These are phyloP conservation scores for Eurosta solidaginis DNA, from an alignment of 1,140 invertebrate species.

Conservation along the genomic window DNA sequence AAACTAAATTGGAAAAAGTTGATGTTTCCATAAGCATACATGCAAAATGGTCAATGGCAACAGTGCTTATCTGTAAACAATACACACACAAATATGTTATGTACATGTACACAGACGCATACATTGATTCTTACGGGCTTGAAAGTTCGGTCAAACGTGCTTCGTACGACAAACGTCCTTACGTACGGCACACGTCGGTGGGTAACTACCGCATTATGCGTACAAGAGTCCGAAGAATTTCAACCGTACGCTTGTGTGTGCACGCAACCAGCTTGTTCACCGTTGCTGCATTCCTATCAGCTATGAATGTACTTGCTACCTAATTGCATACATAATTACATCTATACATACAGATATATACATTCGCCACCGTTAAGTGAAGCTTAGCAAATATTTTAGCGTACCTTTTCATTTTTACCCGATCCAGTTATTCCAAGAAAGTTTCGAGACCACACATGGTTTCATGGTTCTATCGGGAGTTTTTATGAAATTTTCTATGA, in stretches of 20 bases:
- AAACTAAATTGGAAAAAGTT: no score
- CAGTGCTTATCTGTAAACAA: no score
- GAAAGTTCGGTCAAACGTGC: no score
- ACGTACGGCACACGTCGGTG: no score
- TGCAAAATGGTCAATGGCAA: no score
- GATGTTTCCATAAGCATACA: no score
- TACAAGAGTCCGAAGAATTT: no score
- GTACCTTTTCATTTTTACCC: no score
- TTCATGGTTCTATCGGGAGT: background rate
- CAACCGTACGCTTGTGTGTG: background rate
- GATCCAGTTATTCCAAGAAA: background rate
- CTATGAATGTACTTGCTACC: background rate
- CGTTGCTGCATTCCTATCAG: background rate
- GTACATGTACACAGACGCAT: no score
- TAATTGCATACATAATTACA: background rate
- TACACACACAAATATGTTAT: background rate
- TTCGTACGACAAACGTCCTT: no score
- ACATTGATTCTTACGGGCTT: no score
- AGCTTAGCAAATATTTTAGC: background rate
- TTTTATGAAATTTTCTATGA: background rate
- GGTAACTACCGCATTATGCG: no score
- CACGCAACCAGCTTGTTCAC: background rate
- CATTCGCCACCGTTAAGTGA: background rate
- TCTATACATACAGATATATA: background rate
- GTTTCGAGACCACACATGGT: background rate